Evolutionary conservation across 1,140 invertebrate species (phyloP).

Genomic region (Scaptomyza montana): DNA sequence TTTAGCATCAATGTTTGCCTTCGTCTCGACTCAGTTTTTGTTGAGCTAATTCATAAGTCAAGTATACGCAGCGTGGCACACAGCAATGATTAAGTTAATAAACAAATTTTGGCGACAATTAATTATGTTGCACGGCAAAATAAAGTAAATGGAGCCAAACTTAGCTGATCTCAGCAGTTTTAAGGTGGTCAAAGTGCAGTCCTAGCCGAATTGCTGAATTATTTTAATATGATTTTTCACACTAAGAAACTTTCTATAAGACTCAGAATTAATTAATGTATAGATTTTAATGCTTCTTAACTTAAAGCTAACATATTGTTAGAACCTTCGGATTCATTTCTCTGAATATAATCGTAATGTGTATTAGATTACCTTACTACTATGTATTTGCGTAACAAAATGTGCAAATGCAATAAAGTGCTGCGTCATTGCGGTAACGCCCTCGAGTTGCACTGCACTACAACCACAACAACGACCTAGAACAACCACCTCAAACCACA

Average conservation of each 20-base stretch:
- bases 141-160: slow-evolving; percentile 1
- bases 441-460: slow-evolving; percentile 1
- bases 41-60: slow-evolving; percentile 69
- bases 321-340: too few relatives aligned
- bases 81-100: slow-evolving; percentile 46
- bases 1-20: slow-evolving; percentile 33
- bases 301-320: not conserved
- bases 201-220: too few relatives aligned
- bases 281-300: too few relatives aligned
- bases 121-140: slow-evolving; percentile 47
- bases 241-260: not conserved
- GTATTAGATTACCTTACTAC: not conserved
- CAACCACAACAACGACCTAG: not conserved
- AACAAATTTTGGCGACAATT: slow-evolving; percentile 56
- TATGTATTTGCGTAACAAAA: not conserved
- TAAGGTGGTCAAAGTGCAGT: too few relatives aligned
- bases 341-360: not conserved
- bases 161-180: too few relatives aligned
- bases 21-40: slow-evolving; percentile 11
- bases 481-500: slow-evolving; percentile 23
- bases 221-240: too few relatives aligned
- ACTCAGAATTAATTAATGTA: too few relatives aligned
- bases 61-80: slow-evolving; percentile 41
- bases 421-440: slow-evolving; percentile 72
- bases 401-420: slow-evolving; percentile 57